These are phyloP conservation scores for Eupithecia centaureata DNA, from an alignment of 2,888 invertebrate genomes.

Conservation along the genomic window DNA sequence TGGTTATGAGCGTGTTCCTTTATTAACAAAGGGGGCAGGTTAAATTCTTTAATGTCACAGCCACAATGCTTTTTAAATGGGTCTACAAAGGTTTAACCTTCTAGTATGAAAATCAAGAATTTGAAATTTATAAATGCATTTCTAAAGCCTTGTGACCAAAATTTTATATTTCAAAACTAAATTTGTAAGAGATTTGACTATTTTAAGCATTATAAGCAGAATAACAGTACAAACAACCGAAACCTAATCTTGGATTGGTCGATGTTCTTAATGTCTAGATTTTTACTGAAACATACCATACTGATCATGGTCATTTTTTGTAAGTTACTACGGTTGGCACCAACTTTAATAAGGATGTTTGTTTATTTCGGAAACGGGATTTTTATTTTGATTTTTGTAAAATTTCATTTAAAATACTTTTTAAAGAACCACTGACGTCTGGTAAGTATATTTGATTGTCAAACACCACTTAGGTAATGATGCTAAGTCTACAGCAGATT, in stretches of 20 bases:
- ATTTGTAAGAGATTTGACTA: background rate
- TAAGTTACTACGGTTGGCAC: background rate
- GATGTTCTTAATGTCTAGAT: background rate
- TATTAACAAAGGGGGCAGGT: constrained; percentile 26
- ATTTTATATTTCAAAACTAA: background rate
- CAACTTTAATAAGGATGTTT: background rate
- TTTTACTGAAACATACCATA: background rate
- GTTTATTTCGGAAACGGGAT: background rate
- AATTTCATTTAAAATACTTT: constrained; percentile 20
- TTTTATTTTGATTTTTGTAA: constrained; percentile 11
- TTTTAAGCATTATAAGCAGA: background rate
- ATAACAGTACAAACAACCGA: background rate
- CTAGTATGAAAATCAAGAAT: background rate
- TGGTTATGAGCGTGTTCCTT: constrained; percentile 37
- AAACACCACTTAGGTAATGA: background rate
- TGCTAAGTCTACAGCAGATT: constrained; percentile 4
- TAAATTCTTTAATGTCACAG: background rate
- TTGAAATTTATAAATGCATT: background rate
- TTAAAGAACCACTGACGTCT: constrained; percentile 21
- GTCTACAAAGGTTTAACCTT: background rate
- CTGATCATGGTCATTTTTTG: background rate
- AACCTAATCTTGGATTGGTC: background rate
- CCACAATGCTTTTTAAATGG: constrained; percentile 1
- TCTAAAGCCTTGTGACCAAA: background rate
- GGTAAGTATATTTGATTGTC: constrained; percentile 14